Conservation (phyloP, 2,888 invertebrate species). For the Mythimna pallens region DNA sequence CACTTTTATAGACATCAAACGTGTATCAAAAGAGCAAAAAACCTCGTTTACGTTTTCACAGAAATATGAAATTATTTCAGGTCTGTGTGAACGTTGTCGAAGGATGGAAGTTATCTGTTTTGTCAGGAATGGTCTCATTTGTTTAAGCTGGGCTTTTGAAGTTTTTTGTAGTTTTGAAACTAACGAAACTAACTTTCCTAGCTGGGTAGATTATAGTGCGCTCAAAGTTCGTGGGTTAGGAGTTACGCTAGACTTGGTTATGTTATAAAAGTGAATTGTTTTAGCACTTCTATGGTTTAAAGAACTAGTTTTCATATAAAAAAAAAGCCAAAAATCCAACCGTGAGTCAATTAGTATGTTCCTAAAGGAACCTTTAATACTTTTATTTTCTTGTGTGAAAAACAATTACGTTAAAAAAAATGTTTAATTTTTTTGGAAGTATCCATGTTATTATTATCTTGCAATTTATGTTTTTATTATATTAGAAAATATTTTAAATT, state of each 20-base stretch:
- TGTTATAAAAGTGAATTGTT: constrained; percentile 17
- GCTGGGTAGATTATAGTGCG: constrained; percentile 25
- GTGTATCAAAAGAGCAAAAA: constrained; percentile 22
- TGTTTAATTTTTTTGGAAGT: no score
- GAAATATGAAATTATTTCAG: constrained; percentile 21
- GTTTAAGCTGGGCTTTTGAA: constrained; percentile 15
- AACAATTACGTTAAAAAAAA: no score
- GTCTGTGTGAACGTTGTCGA: constrained; percentile 12
- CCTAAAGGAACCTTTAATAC: no score
- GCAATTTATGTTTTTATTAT: no score
- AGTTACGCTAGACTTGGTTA: constrained; percentile 13
- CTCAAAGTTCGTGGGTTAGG: constrained; percentile 17
- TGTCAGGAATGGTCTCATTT: constrained; percentile 13
- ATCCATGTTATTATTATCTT: no score
- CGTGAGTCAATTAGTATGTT: no score
- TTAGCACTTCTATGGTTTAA: not conserved
- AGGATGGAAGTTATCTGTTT: constrained; percentile 32
- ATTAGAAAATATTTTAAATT: no score
- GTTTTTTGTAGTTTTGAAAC: constrained; percentile 39
- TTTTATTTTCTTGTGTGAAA: no score
- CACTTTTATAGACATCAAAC: constrained; percentile 37
- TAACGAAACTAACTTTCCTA: constrained; percentile 2
- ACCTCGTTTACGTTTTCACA: constrained; percentile 18
- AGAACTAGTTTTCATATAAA: not conserved
- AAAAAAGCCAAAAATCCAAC: no score